Base-by-base conservation (phyloP, 1,140 invertebrate species). In the Drosophila pectinifera region DNA sequence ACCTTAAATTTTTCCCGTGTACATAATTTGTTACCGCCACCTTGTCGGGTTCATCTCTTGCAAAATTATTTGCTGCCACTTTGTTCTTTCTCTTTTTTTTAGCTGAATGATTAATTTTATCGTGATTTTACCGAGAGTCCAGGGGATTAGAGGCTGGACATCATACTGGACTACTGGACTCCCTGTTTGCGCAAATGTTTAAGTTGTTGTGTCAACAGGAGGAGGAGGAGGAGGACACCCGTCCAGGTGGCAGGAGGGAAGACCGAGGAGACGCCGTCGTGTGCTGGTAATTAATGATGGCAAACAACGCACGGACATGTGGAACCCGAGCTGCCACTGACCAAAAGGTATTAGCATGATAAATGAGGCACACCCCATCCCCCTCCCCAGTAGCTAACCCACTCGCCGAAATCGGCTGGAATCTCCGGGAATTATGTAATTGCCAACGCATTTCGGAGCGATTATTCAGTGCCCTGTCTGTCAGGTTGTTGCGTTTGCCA, bases 141-240 rank as follows among this genome's bases (percentile, higher is more conserved):
- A 77, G 55, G 31, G 73, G 73, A 77, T 78, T 78, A 77, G 54
- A 26, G 63, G 13, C 45, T 64, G 76, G 73, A 84, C 65, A 80
- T 43, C 56, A 57, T 42, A 83, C 63, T 64, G 80, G 63, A 83
- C 63, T 42, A 83, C 63, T 64, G 80, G 63, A 83, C 63, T 78
- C 24, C 53, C 62, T 85, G 80, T 88, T 83, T 88, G 83, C 84
- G 67, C 62, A 89, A 89, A 77, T 80, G 64, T 67, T 80, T 88
- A 78, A 89, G 83, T 73, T 88, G 84, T 88, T 88, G 84, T 89
- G 73, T 89, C 83, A 88, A 88, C 80, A 88, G 58, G 41, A 39
- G 55, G 45, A 38, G 65, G 22, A 18, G 45, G 20, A 22, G 16
- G 41, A 22, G 18, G 14, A 22, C 16, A 20, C 28, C 28, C 18